Base-by-base conservation (phyloP, 2,888 invertebrate species). In the Euzophera pinguis region DNA sequence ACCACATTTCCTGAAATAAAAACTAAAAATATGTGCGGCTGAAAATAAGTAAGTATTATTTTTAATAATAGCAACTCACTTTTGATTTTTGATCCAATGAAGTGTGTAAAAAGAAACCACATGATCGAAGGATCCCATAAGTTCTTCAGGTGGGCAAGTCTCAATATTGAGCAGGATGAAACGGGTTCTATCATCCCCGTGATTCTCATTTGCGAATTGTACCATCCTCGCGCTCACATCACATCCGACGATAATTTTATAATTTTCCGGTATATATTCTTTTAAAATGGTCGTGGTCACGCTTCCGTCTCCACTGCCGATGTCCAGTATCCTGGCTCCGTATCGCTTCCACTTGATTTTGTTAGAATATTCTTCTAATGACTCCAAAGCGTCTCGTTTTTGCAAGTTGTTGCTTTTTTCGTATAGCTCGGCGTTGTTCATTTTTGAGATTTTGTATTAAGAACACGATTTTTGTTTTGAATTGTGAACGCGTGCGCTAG, bases 81-180 rank as follows among this genome's bases (percentile, higher is more conserved):
- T 91, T 75, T 94, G 93, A 69, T 95, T 91, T 61, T 92, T 92
- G 32, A 96, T 92, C 96, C 96, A 96, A 67, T 96, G 95, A 3
- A 96, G 83, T 57, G 95, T 93, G 73, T 95, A 95, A 72, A 96
- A 95, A 0, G 96, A 96, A 50, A 95, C 92, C 0, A 92, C 91
- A 68, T 95, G 94, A 68, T 94, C 91, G 66, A 94, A 96, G 27
- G 78, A 69, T 50, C 81, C 88, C 12, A 78, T 66, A 43, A 92
- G 65, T 16, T 91, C 79, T 0, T 75, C 71, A 0, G 92, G 91
- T 47, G 93, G 58, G 17, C 84, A 72, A 0, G 84, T 75, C 0
- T 91, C 78, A 43, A 96, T 93, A 65, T 96, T 93, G 53, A 93
- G 70, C 22, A 78, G 69, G 29, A 86, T 78, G 60, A 93, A 92